These are phyloP conservation scores for Neelides sp. DNA, from an alignment of 1,140 invertebrate species.

Conservation along the genomic window DNA sequence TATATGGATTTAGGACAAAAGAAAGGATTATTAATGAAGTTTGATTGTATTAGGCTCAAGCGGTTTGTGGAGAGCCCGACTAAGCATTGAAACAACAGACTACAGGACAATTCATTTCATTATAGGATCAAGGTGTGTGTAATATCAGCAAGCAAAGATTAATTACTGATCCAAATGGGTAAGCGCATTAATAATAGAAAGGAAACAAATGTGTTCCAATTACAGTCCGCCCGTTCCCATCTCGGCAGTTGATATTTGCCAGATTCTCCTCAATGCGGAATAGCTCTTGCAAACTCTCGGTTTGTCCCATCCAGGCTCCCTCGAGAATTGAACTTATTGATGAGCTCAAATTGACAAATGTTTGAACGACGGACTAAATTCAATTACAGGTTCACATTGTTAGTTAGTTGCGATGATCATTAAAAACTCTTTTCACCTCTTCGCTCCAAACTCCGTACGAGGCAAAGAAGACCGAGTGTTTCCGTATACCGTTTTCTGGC, in stretches of 20 bases:
- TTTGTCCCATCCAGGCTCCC: slow-evolving; percentile 23
- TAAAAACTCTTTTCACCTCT: no score
- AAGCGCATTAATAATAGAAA: no score
- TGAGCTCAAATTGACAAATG: slow-evolving; percentile 20
- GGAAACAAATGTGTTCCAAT: background rate
- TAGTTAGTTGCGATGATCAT: no score
- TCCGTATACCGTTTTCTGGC: slow-evolving; percentile 10
- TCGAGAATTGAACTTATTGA: slow-evolving; percentile 14
- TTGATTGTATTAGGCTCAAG: no score
- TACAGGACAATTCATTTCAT: no score
- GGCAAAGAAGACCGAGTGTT: slow-evolving; percentile 24
- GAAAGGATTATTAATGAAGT: slow-evolving; percentile 2
- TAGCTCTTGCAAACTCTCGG: slow-evolving; percentile 5
- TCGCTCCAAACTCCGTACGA: slow-evolving; percentile 27
- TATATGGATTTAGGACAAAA: no score
- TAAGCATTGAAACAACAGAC: no score
- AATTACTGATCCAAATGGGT: no score
- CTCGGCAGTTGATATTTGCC: slow-evolving; percentile 7
- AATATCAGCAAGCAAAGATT: no score
- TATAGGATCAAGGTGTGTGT: no score
- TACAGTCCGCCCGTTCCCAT: slow-evolving; percentile 11
- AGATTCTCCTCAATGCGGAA: slow-evolving; percentile 4
- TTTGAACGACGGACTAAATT: slow-evolving; percentile 11
- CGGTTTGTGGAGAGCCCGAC: no score
- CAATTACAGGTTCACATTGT: no score